These are phyloP conservation scores for Macheiramphus alcinus DNA, from an alignment of 2,113 vertebrate species.

Conservation along the genomic window DNA sequence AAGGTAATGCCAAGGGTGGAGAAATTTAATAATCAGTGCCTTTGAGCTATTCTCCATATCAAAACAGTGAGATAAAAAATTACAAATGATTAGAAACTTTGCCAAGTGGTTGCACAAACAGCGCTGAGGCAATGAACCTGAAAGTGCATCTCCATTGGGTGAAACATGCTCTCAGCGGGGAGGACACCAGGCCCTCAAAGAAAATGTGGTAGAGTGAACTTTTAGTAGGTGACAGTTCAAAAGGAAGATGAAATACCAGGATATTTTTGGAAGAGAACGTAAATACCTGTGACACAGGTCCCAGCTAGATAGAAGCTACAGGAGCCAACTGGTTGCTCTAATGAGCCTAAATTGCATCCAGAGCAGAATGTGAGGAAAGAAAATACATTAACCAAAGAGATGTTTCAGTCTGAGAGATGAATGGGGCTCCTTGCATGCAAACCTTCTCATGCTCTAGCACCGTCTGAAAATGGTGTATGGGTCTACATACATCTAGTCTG, in stretches of 20 bases:
- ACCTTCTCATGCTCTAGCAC: neutral
- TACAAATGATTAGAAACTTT: neutral
- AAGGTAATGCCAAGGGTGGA: neutral
- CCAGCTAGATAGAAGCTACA: neutral
- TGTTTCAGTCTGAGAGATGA: neutral
- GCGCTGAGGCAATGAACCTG: neutral
- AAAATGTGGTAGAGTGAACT: neutral
- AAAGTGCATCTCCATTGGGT: neutral
- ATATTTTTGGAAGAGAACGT: neutral
- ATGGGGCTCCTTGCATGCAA: neutral
- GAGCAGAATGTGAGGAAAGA: neutral
- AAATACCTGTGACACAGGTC: neutral
- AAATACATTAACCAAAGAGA: neutral
- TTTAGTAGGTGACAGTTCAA: neutral
- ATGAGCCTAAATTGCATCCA: neutral
- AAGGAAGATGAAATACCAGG: neutral
- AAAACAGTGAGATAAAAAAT: slow-evolving; percentile 4
- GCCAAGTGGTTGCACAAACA: slow-evolving; percentile 32
- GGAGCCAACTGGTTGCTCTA: neutral
- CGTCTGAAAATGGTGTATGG: neutral
- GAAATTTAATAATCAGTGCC: neutral
- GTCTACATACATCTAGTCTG: neutral
- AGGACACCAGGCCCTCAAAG: neutral
- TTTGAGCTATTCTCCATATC: neutral
- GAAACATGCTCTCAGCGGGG: neutral